Evolutionary conservation across 30 jellyfish, hydroid and myxozoan genomes (phyloP).

Genomic region (Chrysaora quinquecirrha): DNA sequence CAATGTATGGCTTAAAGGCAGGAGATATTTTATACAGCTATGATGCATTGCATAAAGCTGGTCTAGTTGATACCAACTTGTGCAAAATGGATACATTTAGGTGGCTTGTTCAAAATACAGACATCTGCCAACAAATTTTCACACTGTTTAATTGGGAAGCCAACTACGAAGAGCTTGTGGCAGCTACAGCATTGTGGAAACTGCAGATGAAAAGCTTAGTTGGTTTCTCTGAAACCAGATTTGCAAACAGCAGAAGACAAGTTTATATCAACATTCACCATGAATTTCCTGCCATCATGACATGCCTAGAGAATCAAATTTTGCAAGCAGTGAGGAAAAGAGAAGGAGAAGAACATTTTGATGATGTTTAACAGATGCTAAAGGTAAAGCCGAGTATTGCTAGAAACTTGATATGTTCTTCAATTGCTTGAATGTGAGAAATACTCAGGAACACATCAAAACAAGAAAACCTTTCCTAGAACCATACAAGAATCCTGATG

Average conservation of each 20-base stretch:
- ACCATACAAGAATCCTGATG: no score
- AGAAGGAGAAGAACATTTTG: constrained; percentile 9
- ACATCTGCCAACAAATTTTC: constrained; percentile 58
- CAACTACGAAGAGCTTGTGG: constrained; percentile 56
- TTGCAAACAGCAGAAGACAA: constrained; percentile 38
- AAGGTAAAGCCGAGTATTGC: no score
- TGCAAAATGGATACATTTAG: constrained; percentile 25
- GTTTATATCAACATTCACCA: constrained; percentile 39
- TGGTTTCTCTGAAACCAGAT: constrained; percentile 23
- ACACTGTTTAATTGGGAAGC: constrained; percentile 52
- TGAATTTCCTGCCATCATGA: constrained; percentile 32
- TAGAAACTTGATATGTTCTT: no score
- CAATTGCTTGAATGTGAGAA: no score
- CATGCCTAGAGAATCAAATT: constrained; percentile 38
- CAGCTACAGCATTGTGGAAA: constrained; percentile 63
- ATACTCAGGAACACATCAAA: no score
- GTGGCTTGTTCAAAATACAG: constrained; percentile 62
- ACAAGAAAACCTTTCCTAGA: no score
- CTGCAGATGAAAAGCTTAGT: constrained; percentile 34
- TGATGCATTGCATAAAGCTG: constrained; percentile 25
- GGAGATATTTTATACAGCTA: constrained; percentile 23
- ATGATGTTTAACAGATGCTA: no score
- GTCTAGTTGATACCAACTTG: constrained; percentile 57
- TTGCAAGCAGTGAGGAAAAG: constrained; percentile 36
- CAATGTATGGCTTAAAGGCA: constrained; percentile 52